Conservation (phyloP, 53 echinoderm and acorn worm species). For the Luidia sarsii region DNA sequence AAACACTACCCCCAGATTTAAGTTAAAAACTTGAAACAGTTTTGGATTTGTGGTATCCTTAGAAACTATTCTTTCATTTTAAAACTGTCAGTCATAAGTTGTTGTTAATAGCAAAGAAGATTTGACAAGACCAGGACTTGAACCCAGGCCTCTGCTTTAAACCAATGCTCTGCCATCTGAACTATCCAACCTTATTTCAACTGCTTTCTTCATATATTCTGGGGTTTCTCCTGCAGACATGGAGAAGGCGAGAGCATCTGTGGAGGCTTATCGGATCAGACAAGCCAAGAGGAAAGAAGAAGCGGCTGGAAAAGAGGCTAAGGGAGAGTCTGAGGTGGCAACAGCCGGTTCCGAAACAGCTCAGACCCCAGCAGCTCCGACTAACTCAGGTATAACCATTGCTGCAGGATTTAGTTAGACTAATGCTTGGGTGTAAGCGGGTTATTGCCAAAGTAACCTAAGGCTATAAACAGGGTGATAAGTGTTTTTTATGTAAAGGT, state of each 20-base stretch:
- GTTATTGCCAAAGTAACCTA: background rate
- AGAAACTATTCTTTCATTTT: too few relatives aligned
- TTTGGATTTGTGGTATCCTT: too few relatives aligned
- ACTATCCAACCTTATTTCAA: too few relatives aligned
- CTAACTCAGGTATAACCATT: slow-evolving; percentile 35
- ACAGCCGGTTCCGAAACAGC: slow-evolving; percentile 21
- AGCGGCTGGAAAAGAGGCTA: slow-evolving; percentile 58
- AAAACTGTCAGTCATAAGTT: too few relatives aligned
- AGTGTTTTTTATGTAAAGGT: background rate
- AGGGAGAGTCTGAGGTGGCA: slow-evolving; percentile 32
- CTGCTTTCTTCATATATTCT: too few relatives aligned
- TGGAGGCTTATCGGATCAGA: slow-evolving; percentile 29
- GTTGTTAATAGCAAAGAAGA: too few relatives aligned
- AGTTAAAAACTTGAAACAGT: too few relatives aligned
- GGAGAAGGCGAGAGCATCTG: slow-evolving; percentile 52
- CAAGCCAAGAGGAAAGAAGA: slow-evolving; percentile 49
- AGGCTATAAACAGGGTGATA: background rate
- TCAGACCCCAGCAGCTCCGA: slow-evolving; percentile 19
- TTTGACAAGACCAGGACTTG: too few relatives aligned
- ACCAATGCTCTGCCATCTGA: too few relatives aligned
- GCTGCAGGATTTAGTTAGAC: background rate
- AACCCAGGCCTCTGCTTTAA: too few relatives aligned
- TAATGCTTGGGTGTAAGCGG: background rate
- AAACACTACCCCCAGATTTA: too few relatives aligned
- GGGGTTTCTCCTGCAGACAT: slow-evolving; percentile 46